phyloP scores from a whole-genome alignment of 92 coral and sea anemone species.

The Ricordea florida region DNA sequence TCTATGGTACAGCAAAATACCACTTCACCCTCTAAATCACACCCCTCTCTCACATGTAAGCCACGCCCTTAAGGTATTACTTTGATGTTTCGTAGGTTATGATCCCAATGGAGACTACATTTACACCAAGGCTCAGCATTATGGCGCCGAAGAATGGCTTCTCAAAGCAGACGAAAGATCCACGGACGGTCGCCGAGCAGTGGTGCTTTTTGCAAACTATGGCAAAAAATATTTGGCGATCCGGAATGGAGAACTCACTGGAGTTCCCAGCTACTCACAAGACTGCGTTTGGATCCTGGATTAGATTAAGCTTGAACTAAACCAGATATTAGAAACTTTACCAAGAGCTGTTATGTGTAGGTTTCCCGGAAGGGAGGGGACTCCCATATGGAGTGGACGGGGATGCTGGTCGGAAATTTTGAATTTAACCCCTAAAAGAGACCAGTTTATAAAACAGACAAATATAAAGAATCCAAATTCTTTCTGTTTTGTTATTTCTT shows the following conservation, averaged over 20 bases:
- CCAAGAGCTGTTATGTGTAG: background rate
- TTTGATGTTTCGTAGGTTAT: conserved; percentile 43
- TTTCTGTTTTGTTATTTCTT: no score
- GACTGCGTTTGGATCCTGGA: conserved; percentile 90
- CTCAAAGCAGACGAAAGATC: conserved; percentile 79
- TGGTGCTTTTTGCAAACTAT: conserved; percentile 80
- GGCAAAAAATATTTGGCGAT: conserved; percentile 89
- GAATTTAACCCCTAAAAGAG: no score
- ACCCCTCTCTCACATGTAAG: no score
- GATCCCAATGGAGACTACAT: conserved; percentile 87
- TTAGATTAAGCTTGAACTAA: conserved; percentile 12
- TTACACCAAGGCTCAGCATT: conserved; percentile 86
- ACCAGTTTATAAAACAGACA: no score
- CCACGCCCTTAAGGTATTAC: background rate
- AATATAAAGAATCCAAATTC: no score
- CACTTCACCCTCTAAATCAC: no score
- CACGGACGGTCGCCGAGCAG: conserved; percentile 74
- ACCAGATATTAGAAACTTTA: background rate
- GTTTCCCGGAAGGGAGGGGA: no score
- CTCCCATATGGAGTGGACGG: no score
- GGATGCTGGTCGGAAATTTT: no score
- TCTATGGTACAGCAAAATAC: no score
- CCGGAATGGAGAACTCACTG: conserved; percentile 73
- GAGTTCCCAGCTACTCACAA: conserved; percentile 60
- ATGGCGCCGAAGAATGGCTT: conserved; percentile 93